Percentiles rank a stretch among this genome's conserved stretches.
Conservation (phyloP, 2,888 invertebrate genomes). For the Tetragonisca angustula region DNA sequence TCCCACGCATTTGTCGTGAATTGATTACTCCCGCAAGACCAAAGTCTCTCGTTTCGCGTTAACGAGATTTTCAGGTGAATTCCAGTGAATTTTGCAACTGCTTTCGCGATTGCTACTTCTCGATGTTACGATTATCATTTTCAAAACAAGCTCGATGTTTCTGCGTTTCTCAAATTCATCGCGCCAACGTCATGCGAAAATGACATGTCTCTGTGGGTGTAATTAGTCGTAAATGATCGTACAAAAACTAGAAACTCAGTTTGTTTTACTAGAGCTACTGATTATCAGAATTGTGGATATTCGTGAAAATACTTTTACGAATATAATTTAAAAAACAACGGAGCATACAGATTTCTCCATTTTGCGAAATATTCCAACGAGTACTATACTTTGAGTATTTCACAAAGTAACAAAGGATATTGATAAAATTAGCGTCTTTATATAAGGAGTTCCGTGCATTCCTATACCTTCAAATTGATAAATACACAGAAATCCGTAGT, state of each 20-base stretch:
- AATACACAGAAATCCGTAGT: neutral
- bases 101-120: slow-evolving; percentile 15
- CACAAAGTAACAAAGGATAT: neutral
- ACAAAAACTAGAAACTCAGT: neutral
- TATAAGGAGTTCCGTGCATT: no score
- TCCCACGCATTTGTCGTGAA: neutral
- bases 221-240: no score
- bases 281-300: neutral
- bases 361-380: neutral
- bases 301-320: neutral
- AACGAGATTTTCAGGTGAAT: slow-evolving; percentile 22
- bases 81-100: neutral
- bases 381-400: neutral
- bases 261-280: neutral
- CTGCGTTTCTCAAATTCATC: neutral
- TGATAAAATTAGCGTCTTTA: neutral
- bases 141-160: neutral
- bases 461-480: neutral
- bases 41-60: slow-evolving; percentile 3
- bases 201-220: neutral
- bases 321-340: neutral
- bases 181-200: neutral
- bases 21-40: no score
- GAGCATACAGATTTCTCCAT: no score
- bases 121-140: slow-evolving; percentile 1